Evolutionary conservation across 2,888 invertebrate species (phyloP), one percentile per base, ranked within the genome.

Genomic region (Caenorhabditis becei): DNA sequence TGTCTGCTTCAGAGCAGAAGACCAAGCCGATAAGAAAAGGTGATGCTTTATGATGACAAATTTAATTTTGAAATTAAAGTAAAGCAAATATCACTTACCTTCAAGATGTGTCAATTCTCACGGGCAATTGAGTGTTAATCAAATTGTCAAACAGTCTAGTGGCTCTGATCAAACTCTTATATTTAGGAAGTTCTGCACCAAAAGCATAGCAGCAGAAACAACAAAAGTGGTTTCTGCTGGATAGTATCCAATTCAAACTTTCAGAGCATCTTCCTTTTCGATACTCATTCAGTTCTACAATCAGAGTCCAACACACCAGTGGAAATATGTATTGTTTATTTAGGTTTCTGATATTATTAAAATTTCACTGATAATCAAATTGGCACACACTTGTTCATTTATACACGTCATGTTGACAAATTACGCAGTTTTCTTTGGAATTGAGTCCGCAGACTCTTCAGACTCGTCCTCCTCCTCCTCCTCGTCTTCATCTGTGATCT

Each of bases 391-490:
- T 26, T 18, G 16, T 32, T 4, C 16, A 49, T n/a, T 23, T 24
- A 8, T 18, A 66, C 75, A 54, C 66, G 66, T 75, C 54, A 61
- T 75, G 66, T 62, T 23, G 24, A 20, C 37, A 41, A 49, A 66
- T 75, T 75, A 75, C 66, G 75, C 75, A 24, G 66, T 41, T 67
- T 75, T 75, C 32, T 59, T 47, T 26, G 74, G 74, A 26, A 66
- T 74, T 11, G 75, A 23, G 18, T 61, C 47, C n/a, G 44, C n/a
- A 10, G 61, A 47, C 24, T 59, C 59, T 23, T 59, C 59, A 7
- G 41, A 69, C 20, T 67, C 75, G 1, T 59, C 59, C 26, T 66
- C 66, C 26, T 75, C 75, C 1, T 75, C 74, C 14, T 74, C 66
- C 11, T 66, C 66, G 20, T 74, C 74, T 18, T 74, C 74, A 18